Percentiles rank a stretch among this genome's conserved stretches.
Evolutionary conservation across 2,113 vertebrate species (phyloP).

Genomic region (Nestor notabilis): DNA sequence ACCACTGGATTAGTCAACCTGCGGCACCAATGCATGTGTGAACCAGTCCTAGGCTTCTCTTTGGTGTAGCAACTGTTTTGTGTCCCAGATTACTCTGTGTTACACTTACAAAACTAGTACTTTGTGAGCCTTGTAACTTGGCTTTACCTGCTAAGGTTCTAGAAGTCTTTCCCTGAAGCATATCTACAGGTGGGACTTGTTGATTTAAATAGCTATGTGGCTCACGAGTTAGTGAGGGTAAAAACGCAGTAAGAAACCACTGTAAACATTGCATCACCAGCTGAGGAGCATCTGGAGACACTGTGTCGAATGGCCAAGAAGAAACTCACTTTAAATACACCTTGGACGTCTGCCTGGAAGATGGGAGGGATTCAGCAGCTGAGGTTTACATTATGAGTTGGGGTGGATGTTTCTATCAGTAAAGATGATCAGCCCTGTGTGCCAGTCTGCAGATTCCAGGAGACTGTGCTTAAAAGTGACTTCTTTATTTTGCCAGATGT

Average conservation of each 20-base stretch:
- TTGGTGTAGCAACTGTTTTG: background rate
- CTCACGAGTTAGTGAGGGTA: background rate
- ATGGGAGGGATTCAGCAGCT: conserved; percentile 1
- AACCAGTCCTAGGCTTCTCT: background rate
- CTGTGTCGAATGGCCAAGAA: conserved; percentile 1
- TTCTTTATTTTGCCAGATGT: background rate
- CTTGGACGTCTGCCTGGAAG: conserved; percentile 23
- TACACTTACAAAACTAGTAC: background rate
- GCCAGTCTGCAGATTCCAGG: background rate
- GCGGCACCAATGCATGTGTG: background rate
- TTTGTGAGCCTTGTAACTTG: background rate
- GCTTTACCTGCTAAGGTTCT: background rate
- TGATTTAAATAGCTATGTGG: background rate
- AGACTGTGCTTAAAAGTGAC: background rate
- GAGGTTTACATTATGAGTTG: conserved; percentile 7
- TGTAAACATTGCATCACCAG: conserved; percentile 29
- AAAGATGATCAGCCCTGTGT: background rate
- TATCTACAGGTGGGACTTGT: background rate
- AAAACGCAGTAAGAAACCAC: conserved; percentile 55
- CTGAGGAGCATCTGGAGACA: conserved; percentile 26
- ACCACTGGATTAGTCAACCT: background rate
- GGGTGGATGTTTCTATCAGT: background rate
- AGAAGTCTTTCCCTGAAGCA: background rate
- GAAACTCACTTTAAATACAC: conserved; percentile 38
- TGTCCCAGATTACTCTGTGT: background rate